Evolutionary conservation across 2,797 vertebrate genomes (phyloP), one percentile per base, ranked within the genome.

Genomic region (Adelosebastes latens): DNA sequence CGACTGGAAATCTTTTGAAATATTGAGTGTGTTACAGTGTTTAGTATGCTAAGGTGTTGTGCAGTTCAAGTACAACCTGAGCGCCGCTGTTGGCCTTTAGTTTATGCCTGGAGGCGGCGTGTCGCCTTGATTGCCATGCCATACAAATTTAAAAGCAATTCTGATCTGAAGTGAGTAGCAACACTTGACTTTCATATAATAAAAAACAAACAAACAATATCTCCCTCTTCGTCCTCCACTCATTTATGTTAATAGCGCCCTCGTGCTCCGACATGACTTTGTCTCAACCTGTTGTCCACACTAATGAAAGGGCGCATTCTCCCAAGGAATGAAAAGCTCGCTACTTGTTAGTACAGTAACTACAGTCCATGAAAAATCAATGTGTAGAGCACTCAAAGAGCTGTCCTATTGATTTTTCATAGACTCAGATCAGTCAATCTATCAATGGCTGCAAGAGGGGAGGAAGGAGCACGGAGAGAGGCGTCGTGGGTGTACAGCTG

Each of bases 381-480:
- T 91, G 67, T 79, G 82, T 84, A 74, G 67, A 68, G 80, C 83
- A 85, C 85, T 89, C 88, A 88, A 77, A 88, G 80, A 78, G 84
- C 77, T 84, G 83, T 89, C 79, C 77, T 85, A 92, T 93, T 82
- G 91, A 92, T 93, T 93, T 91, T 90, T 93, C 79, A 92, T 89
- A 84, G 87, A 87, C 88, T 79, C 42, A 66, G 87, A 93, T 92
- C 87, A 92, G 79, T 93, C 92, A 88, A 89, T 91, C 83, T 78
- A 88, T 93, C 90, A 88, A 78, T 90, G 79, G 72, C 75, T 80
- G 74, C 56, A 71, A 53, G 36, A 66, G 18, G 42, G 61, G 72
- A 68, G 60, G 58, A 55, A 58, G 66, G 62, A 34, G 56, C 34
- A n/a, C n/a, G 18, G 14, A 73, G 25, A 75, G 61, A 72, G 67